Evolutionary conservation across 2,888 invertebrate species (phyloP).

Genomic region (Buathra laborator): DNA sequence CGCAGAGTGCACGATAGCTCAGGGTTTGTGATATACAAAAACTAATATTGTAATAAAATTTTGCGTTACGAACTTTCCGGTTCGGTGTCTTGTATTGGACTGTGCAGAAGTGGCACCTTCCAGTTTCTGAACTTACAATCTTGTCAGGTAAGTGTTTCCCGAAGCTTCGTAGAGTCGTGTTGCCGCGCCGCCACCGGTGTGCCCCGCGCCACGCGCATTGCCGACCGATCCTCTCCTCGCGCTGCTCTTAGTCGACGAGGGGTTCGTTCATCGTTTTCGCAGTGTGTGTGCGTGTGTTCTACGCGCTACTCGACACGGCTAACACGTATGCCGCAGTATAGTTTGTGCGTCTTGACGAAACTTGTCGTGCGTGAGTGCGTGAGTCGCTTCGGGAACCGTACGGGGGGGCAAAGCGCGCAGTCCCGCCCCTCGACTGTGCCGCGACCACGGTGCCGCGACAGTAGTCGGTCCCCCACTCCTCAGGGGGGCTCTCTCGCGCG

Average conservation of each 20-base stretch:
- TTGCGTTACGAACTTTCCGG: conserved; percentile 82
- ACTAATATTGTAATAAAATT: conserved; percentile 59
- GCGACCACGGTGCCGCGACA: conserved; percentile 35
- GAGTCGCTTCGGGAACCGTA: conserved; percentile 23
- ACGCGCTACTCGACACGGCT: too few species aligned
- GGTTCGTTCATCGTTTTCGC: conserved; percentile 85
- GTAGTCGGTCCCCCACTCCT: conserved; percentile 34
- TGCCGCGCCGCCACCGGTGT: conserved; percentile 65
- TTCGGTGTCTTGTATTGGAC: conserved; percentile 85
- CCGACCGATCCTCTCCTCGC: conserved; percentile 52
- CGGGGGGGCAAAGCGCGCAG: conserved; percentile 58
- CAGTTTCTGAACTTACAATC: conserved; percentile 85
- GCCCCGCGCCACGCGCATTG: conserved; percentile 62
- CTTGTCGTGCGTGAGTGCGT: conserved; percentile 76
- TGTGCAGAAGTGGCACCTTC: conserved; percentile 84
- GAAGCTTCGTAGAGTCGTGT: conserved; percentile 80
- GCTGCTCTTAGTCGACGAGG: conserved; percentile 54
- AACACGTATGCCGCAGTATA: not conserved
- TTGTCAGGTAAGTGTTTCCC: conserved; percentile 83
- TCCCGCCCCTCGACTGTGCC: conserved; percentile 58
- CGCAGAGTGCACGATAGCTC: not conserved
- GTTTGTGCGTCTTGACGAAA: conserved; percentile 79
- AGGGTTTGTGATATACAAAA: not conserved
- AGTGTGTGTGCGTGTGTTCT: conserved; percentile 56
- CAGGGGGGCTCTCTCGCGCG: conserved; percentile 24